Evolutionary conservation across 2,797 vertebrate species (phyloP).

Genomic region (Scomberomorus guttatus): DNA sequence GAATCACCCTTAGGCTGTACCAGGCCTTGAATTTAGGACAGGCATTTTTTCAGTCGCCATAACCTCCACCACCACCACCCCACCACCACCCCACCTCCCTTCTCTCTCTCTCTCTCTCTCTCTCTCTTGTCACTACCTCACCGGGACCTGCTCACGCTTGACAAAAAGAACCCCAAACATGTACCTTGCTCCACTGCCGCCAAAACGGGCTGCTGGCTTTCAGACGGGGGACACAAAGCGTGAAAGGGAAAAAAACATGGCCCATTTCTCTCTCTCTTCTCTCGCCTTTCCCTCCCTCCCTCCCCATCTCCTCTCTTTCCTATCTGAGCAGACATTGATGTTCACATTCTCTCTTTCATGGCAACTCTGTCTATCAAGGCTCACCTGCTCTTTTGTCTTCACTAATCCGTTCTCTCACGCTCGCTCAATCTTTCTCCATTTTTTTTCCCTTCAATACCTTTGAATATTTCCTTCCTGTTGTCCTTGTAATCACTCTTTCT

Average conservation of each 20-base stretch:
- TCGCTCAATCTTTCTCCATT: constrained; percentile 30
- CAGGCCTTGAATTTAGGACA: constrained; percentile 80
- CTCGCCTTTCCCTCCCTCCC: too few species aligned
- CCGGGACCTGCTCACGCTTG: constrained; percentile 77
- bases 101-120: background rate
- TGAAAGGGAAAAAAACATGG: constrained; percentile 66
- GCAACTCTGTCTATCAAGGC: constrained; percentile 57
- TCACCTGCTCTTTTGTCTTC: constrained; percentile 75
- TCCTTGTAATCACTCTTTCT: background rate
- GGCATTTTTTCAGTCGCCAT: constrained; percentile 56
- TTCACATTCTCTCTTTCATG: constrained; percentile 35
- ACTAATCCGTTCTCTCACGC: constrained; percentile 50
- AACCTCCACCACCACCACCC: background rate
- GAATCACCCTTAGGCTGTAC: constrained; percentile 81
- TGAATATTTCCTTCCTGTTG: constrained; percentile 37
- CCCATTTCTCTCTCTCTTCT: constrained; percentile 47
- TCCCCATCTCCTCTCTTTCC: constrained; percentile 10
- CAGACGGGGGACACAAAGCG: constrained; percentile 68
- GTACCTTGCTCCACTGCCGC: constrained; percentile 66
- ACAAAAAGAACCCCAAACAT: constrained; percentile 76
- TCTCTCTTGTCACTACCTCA: constrained; percentile 75
- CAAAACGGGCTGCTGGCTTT: constrained; percentile 65
- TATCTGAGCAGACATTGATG: constrained; percentile 48
- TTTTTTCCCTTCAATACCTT: constrained; percentile 40
- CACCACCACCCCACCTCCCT: background rate